phyloP scores from a whole-genome alignment of 2,888 invertebrate genomes.

The Kryphioiulus occultus region DNA sequence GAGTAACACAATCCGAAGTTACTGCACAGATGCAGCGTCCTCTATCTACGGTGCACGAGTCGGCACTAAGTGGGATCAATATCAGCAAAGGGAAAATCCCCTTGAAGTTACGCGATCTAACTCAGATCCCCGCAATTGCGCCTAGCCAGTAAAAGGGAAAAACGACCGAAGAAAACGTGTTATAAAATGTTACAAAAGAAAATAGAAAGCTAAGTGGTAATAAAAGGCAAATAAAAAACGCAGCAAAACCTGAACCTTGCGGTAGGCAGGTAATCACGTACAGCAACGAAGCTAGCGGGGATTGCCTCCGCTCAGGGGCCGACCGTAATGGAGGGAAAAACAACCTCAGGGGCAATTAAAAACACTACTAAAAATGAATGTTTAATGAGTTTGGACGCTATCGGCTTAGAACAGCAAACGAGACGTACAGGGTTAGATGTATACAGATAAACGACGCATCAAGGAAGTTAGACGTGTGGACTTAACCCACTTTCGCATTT shows the following conservation, averaged over 20 bases:
- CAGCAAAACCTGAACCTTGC: neutral
- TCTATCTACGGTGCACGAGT: neutral
- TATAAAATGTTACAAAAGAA: constrained; percentile 26
- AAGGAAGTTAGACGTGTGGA: neutral
- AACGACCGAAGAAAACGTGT: neutral
- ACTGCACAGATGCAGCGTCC: neutral
- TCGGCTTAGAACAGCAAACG: no score
- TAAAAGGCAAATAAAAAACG: neutral
- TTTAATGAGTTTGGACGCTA: neutral
- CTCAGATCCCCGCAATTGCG: neutral
- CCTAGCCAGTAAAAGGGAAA: neutral
- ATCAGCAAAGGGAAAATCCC: neutral
- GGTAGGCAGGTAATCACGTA: neutral
- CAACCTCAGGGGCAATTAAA: neutral
- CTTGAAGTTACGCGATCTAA: neutral
- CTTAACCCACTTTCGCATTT: neutral
- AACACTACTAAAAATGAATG: neutral
- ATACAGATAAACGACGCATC: neutral
- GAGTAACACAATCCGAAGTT: neutral
- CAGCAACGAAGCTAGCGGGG: neutral
- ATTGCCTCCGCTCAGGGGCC: neutral
- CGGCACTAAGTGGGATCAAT: neutral
- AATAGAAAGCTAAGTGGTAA: constrained; percentile 14
- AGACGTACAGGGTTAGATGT: no score
- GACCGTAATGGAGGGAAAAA: neutral